Evolutionary conservation across 2,888 invertebrate genomes (phyloP).

Genomic region (Cephus rjabovi): DNA sequence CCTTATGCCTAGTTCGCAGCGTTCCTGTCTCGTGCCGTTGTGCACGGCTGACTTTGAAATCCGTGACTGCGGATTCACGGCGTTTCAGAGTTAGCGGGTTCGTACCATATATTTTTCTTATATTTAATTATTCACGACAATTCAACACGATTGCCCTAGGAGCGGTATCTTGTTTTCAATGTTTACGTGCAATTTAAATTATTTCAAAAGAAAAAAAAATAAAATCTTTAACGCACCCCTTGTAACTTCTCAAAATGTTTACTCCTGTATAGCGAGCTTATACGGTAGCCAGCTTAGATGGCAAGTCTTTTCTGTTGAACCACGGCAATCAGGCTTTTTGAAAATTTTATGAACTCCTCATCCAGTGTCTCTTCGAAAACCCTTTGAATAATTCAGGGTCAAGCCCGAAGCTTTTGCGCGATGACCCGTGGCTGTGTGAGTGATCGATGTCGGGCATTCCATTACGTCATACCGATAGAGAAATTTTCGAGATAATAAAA

Average conservation of each 20-base stretch:
- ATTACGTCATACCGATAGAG: background rate
- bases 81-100: background rate
- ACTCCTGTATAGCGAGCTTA: background rate
- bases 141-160: background rate
- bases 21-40: conserved; percentile 3
- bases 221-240: background rate
- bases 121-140: background rate
- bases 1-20: background rate
- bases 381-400: conserved; percentile 62
- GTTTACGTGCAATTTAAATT: background rate
- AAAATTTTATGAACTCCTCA: conserved; percentile 62
- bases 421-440: background rate
- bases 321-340: conserved; percentile 59
- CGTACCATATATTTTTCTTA: background rate
- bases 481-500: too few relatives aligned
- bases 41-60: conserved; percentile 2
- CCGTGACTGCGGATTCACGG: background rate
- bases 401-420: conserved; percentile 45
- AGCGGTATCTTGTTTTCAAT: too few relatives aligned
- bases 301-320: conserved; percentile 28
- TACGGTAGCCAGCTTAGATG: background rate
- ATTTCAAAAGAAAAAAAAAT: background rate
- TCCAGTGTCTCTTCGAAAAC: conserved; percentile 50
- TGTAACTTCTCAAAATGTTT: background rate
- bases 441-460: background rate